phyloP scores from a whole-genome alignment of 1,140 invertebrate species.

The Lordiphosa mommai region DNA sequence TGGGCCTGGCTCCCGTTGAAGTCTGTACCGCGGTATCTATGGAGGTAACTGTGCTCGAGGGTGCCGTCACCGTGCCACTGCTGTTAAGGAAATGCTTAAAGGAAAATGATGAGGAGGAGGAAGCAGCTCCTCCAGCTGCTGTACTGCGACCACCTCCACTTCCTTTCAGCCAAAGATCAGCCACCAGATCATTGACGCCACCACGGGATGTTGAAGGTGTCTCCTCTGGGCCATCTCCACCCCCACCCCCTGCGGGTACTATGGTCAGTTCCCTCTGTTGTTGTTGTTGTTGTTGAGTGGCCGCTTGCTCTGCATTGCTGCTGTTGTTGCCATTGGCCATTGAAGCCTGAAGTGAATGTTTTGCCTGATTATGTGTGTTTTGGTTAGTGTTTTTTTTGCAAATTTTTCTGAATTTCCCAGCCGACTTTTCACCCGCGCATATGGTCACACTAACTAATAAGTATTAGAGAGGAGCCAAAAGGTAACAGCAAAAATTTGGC shows the following conservation, averaged over 20 bases:
- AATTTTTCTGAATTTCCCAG: conserved; percentile 50
- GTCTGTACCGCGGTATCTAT: conserved; percentile 58
- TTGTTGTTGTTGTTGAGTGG: conserved; percentile 24
- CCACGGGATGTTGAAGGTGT: background rate
- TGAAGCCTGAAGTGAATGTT: conserved; percentile 11
- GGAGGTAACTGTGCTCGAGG: conserved; percentile 70
- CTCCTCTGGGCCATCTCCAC: conserved; percentile 9
- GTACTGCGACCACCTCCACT: conserved; percentile 6
- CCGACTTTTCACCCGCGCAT: conserved; percentile 44
- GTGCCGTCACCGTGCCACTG: conserved; percentile 63
- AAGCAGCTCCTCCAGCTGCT: conserved; percentile 7
- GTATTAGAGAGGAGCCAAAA: background rate
- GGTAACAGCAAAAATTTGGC: too few relatives aligned
- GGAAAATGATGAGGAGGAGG: conserved; percentile 82
- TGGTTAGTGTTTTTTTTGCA: conserved; percentile 36
- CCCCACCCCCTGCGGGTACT: conserved; percentile 21
- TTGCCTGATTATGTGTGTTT: conserved; percentile 25
- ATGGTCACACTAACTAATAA: conserved; percentile 1
- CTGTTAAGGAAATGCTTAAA: conserved; percentile 87
- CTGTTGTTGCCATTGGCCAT: conserved; percentile 70
- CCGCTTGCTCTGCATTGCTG: conserved; percentile 50
- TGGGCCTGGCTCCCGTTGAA: conserved; percentile 73
- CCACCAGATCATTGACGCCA: conserved; percentile 63
- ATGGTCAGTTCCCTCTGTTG: conserved; percentile 25
- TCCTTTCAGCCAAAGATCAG: conserved; percentile 58